A percentile compares a stretch with the other conserved stretches of the same genome.
Evolutionary conservation across 1,140 invertebrate genomes (phyloP).

Genomic region (Homarus americanus): DNA sequence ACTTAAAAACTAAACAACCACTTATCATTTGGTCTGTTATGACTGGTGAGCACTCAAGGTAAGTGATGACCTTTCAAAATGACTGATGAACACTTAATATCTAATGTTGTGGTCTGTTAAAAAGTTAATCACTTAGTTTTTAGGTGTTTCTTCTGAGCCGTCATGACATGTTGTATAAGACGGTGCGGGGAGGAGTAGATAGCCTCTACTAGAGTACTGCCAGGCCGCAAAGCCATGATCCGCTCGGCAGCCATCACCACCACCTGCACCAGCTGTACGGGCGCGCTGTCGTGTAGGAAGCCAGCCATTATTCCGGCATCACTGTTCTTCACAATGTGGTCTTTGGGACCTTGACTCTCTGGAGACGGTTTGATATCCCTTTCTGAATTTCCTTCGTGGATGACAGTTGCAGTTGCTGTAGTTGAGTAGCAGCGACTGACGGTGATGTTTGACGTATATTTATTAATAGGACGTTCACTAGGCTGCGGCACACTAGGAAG

Average conservation of each 20-base stretch:
- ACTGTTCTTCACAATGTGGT: neutral
- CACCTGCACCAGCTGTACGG: conserved; percentile 56
- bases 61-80: neutral
- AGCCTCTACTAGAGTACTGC: conserved; percentile 50
- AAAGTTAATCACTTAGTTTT: conserved; percentile 40
- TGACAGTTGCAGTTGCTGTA: neutral
- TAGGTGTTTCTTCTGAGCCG: conserved; percentile 61
- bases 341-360: neutral
- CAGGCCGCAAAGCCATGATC: conserved; percentile 21
- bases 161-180: conserved; percentile 68
- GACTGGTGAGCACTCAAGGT: neutral
- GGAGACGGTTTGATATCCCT: neutral
- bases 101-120: neutral
- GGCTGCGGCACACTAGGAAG: neutral
- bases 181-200: conserved; percentile 52
- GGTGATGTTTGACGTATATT: conserved; percentile 12
- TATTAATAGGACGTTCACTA: neutral
- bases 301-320: neutral
- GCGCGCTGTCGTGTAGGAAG: conserved; percentile 62
- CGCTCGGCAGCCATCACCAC: conserved; percentile 58
- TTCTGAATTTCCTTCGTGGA: neutral
- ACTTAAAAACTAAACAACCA: neutral
- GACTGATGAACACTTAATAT: neutral
- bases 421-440: neutral
- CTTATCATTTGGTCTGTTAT: neutral